These are phyloP conservation scores for Myrmecobius fasciatus DNA, from an alignment of 2,113 vertebrate genomes.

Conservation along the genomic window DNA sequence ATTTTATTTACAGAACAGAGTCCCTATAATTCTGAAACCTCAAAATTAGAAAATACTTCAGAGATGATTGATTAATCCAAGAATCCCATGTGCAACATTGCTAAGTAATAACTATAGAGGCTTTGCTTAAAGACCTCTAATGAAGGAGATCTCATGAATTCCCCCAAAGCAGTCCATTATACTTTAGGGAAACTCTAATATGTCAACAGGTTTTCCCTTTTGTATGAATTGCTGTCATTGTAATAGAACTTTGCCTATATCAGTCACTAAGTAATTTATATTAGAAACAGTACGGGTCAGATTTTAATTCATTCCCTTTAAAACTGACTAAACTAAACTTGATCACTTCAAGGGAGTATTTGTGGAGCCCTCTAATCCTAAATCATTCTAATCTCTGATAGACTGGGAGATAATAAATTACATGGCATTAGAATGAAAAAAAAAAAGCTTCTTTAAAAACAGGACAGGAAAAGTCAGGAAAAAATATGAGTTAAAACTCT, in stretches of 20 bases:
- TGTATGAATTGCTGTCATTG: not conserved
- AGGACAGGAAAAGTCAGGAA: constrained; percentile 80
- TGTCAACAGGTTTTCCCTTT: not conserved
- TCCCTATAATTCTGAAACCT: not conserved
- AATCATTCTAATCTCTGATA: constrained; percentile 36
- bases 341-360: constrained; percentile 11
- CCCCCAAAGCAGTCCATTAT: not conserved
- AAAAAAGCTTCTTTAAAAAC: constrained; percentile 79
- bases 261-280: constrained; percentile 36
- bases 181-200: not conserved
- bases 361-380: constrained; percentile 24
- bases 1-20: constrained; percentile 1
- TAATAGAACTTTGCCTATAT: constrained; percentile 16
- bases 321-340: not conserved
- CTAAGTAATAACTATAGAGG: not conserved
- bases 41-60: not conserved
- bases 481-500: constrained; percentile 79
- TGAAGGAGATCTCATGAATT: not conserved
- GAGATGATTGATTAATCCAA: not conserved
- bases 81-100: not conserved
- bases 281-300: not conserved
- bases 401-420: constrained; percentile 54
- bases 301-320: not conserved
- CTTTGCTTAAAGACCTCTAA: not conserved
- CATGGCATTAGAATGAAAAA: constrained; percentile 75